Percentiles rank a stretch among this genome's conserved stretches.
phyloP scores from a whole-genome alignment of 2,888 invertebrate genomes.

The Hypomecis atomaria region DNA sequence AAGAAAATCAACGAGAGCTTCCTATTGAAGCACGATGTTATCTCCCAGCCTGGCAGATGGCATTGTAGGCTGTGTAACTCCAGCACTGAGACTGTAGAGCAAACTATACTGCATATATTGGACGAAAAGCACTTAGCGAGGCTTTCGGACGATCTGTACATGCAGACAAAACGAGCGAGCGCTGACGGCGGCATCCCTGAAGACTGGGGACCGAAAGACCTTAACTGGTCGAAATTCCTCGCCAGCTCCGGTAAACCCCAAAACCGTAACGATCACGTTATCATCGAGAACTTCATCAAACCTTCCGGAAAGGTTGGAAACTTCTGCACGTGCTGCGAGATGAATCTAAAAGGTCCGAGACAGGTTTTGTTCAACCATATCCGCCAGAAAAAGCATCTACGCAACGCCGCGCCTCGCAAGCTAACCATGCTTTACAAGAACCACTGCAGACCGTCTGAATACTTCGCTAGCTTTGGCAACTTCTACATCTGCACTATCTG shows the following conservation, averaged over 20 bases:
- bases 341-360: slow-evolving; percentile 76
- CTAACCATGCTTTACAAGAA: slow-evolving; percentile 71
- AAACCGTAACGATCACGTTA: slow-evolving; percentile 71
- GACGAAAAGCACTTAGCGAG: slow-evolving; percentile 75
- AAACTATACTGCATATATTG: slow-evolving; percentile 67
- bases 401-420: slow-evolving; percentile 77
- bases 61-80: slow-evolving; percentile 67
- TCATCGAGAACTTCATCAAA: slow-evolving; percentile 78
- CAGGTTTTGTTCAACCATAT: slow-evolving; percentile 80
- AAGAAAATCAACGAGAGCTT: slow-evolving; percentile 73
- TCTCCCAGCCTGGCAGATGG: slow-evolving; percentile 51
- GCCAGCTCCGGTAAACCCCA: slow-evolving; percentile 74
- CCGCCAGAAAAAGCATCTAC: slow-evolving; percentile 77
- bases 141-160: slow-evolving; percentile 71
- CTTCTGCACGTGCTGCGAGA: slow-evolving; percentile 76
- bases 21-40: slow-evolving; percentile 63
- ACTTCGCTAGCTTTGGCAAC: slow-evolving; percentile 78
- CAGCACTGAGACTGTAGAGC: slow-evolving; percentile 61
- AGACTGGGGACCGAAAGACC: slow-evolving; percentile 78
- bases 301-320: slow-evolving; percentile 76
- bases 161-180: slow-evolving; percentile 63
- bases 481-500: slow-evolving; percentile 75
- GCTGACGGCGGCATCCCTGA: slow-evolving; percentile 71
- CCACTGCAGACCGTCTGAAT: slow-evolving; percentile 73
- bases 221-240: slow-evolving; percentile 78